Evolutionary conservation across 2,888 invertebrate genomes (phyloP).

Genomic region (Carpatolechia fugitivella): DNA sequence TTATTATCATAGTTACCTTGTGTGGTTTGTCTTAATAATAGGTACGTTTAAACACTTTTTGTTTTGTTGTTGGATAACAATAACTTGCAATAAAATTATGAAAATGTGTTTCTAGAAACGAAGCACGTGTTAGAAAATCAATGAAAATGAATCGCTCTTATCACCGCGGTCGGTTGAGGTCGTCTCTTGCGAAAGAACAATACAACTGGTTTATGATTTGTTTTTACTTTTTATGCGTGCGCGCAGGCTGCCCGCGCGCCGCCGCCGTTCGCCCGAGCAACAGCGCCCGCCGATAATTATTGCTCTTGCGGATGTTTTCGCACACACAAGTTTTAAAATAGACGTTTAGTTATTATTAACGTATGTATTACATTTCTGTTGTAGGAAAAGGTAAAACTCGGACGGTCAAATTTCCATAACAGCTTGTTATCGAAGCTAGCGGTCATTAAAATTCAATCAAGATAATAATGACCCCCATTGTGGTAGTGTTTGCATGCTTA

Average conservation of each 20-base stretch:
- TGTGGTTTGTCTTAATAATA: neutral
- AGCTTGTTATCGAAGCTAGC: neutral
- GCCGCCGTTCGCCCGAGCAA: neutral
- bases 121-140: slow-evolving; percentile 55
- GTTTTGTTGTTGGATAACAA: slow-evolving; percentile 11
- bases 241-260: slow-evolving; percentile 29
- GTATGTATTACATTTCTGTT: neutral
- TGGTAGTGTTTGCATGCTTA: neutral
- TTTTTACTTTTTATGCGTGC: slow-evolving; percentile 59
- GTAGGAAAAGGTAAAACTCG: neutral
- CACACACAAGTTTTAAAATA: slow-evolving; percentile 18
- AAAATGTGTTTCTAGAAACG: slow-evolving; percentile 35
- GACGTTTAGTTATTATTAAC: neutral
- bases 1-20: neutral
- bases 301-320: slow-evolving; percentile 50
- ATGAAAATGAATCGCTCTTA: slow-evolving; percentile 57
- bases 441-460: slow-evolving; percentile 5
- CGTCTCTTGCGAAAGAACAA: slow-evolving; percentile 67
- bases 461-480: slow-evolving; percentile 3
- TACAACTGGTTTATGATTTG: slow-evolving; percentile 70
- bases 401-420: slow-evolving; percentile 2
- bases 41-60: neutral
- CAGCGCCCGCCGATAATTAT: slow-evolving; percentile 36
- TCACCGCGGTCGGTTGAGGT: slow-evolving; percentile 49
- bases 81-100: slow-evolving; percentile 28